Evolutionary conservation across 2,797 vertebrate species (phyloP).

Genomic region (Amniataba percoides): DNA sequence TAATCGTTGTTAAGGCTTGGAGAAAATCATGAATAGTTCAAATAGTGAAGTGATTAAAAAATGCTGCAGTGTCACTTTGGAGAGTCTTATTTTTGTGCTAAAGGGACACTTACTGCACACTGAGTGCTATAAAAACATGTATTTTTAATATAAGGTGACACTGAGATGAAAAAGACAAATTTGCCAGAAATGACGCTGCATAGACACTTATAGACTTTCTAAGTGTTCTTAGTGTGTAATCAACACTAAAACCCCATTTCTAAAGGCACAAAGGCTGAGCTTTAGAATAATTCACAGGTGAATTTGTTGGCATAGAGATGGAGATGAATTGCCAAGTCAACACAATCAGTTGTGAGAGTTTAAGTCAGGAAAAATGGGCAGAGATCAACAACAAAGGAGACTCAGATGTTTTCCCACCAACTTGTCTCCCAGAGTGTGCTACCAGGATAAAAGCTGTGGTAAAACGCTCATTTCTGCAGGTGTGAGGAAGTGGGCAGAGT

Average conservation of each 20-base stretch:
- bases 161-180: neutral
- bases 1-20: neutral
- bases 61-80: neutral
- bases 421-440: slow-evolving; percentile 12
- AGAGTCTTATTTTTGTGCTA: neutral
- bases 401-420: slow-evolving; percentile 6
- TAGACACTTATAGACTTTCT: slow-evolving; percentile 3
- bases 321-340: slow-evolving; percentile 1
- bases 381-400: slow-evolving; percentile 9
- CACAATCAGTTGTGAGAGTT: slow-evolving; percentile 14
- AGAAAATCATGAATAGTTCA: neutral
- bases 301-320: slow-evolving; percentile 16
- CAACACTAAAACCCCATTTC: too few species aligned
- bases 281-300: slow-evolving; percentile 1
- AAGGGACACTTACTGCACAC: neutral
- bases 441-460: slow-evolving; percentile 4
- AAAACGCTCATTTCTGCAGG: slow-evolving; percentile 30
- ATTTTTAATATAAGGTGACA: slow-evolving; percentile 11
- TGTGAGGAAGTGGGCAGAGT: slow-evolving; percentile 46
- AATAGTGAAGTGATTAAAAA: neutral
- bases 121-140: neutral
- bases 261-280: slow-evolving; percentile 2
- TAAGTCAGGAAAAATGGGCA: slow-evolving; percentile 8
- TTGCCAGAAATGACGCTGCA: neutral
- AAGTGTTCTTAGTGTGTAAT: neutral